A percentile compares a stretch with the other conserved stretches of the same genome.
These are phyloP conservation scores for Nasua narica DNA, from an alignment of 2,797 vertebrate species.

Conservation along the genomic window DNA sequence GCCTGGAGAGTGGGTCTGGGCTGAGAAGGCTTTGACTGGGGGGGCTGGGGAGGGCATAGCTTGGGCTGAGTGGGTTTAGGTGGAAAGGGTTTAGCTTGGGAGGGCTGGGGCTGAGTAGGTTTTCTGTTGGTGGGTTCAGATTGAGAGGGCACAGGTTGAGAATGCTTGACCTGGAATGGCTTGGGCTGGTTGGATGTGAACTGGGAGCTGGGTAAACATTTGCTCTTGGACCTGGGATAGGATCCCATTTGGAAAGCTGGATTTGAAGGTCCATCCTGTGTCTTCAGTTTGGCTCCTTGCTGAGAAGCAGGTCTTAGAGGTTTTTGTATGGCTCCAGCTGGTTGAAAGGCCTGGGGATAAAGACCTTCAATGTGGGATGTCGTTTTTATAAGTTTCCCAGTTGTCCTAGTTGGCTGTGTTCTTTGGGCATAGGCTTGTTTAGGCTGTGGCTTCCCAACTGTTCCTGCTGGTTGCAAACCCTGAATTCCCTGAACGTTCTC, in stretches of 20 bases:
- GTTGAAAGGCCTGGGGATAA: neutral
- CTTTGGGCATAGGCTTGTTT: neutral
- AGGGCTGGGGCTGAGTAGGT: neutral
- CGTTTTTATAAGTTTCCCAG: neutral
- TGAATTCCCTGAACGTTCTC: slow-evolving; percentile 79
- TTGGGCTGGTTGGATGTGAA: neutral
- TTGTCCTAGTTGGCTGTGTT: neutral
- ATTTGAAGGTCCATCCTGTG: neutral
- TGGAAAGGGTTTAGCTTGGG: neutral
- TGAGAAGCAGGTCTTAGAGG: neutral
- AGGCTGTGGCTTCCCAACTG: neutral
- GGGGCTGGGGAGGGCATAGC: neutral
- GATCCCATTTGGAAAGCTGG: neutral
- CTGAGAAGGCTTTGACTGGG: neutral
- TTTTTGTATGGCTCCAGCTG: neutral
- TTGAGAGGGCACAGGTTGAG: neutral
- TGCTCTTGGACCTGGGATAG: neutral
- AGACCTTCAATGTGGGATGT: neutral
- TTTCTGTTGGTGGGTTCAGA: neutral
- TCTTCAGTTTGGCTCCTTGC: neutral
- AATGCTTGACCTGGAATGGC: neutral
- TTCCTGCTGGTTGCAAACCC: neutral
- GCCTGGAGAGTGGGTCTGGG: neutral
- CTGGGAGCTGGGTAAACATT: neutral
- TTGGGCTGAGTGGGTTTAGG: neutral